A percentile compares a stretch with the other conserved stretches of the same genome.
Evolutionary conservation across 1,140 invertebrate species (phyloP).

Genomic region (Atta colombica): DNA sequence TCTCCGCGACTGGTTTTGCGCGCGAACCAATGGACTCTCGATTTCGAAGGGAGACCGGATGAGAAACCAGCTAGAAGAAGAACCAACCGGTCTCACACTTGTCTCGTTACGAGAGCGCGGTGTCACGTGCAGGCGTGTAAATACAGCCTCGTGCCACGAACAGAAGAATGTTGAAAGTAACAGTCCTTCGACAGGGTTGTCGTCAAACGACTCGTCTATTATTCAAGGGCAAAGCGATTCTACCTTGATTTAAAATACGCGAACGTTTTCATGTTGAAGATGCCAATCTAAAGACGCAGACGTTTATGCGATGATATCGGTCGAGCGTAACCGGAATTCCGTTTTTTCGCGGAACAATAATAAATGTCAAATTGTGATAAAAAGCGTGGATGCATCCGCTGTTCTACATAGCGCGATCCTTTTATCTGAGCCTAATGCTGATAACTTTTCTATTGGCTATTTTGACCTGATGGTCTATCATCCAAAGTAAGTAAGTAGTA

Average conservation of each 20-base stretch:
- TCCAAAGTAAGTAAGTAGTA: too few relatives aligned
- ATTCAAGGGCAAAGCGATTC: conserved; percentile 6
- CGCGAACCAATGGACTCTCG: conserved; percentile 75
- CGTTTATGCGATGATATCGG: neutral
- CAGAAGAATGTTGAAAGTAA: conserved; percentile 47
- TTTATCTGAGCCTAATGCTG: too few relatives aligned
- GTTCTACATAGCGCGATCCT: conserved; percentile 33
- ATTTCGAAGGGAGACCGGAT: conserved; percentile 73
- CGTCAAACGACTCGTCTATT: neutral
- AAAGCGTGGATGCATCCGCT: neutral
- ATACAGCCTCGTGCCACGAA: conserved; percentile 52
- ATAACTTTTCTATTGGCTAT: too few relatives aligned
- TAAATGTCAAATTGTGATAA: conserved; percentile 69
- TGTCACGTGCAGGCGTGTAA: conserved; percentile 69
- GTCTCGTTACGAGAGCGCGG: conserved; percentile 68
- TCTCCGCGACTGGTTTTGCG: conserved; percentile 74
- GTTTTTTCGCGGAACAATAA: neutral
- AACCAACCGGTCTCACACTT: conserved; percentile 69
- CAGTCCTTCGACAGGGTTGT: neutral
- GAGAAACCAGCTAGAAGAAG: conserved; percentile 40
- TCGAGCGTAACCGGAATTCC: neutral
- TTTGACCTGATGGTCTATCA: too few relatives aligned
- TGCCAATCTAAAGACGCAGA: neutral
- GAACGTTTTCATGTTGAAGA: neutral
- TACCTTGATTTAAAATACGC: neutral